phyloP scores from a whole-genome alignment of 2,888 invertebrate genomes.

The Cosmia trapezina region DNA sequence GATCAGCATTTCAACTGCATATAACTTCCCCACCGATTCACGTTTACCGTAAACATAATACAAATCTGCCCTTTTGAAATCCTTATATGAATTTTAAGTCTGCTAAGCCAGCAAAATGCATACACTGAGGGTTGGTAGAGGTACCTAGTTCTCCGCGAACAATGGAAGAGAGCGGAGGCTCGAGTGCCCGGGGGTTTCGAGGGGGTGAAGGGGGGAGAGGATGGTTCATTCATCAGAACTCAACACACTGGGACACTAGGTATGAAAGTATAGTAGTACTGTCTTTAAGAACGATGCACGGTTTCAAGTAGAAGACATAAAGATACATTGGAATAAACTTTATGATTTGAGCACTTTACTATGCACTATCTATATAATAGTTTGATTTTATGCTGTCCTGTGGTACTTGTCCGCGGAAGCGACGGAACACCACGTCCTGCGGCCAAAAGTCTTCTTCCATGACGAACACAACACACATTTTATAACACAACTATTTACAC shows the following conservation, averaged over 20 bases:
- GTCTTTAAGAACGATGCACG: neutral
- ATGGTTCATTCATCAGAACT: conserved; percentile 57
- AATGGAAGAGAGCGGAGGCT: conserved; percentile 77
- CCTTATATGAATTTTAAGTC: conserved; percentile 69
- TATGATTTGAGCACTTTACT: too few relatives aligned
- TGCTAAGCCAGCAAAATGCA: conserved; percentile 59
- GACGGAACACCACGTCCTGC: too few relatives aligned
- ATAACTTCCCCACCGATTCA: conserved; percentile 10
- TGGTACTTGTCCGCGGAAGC: too few relatives aligned
- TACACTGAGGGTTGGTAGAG: conserved; percentile 59
- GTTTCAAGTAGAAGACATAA: neutral
- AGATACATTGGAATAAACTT: neutral
- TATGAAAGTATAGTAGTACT: conserved; percentile 31
- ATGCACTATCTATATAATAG: too few relatives aligned
- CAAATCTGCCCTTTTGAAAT: conserved; percentile 57
- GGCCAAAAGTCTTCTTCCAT: too few relatives aligned
- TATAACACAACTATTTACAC: too few relatives aligned
- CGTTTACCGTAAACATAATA: conserved; percentile 32
- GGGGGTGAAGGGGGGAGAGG: conserved; percentile 54
- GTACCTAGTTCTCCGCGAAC: conserved; percentile 72
- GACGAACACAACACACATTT: too few relatives aligned
- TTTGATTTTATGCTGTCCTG: too few relatives aligned
- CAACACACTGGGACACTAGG: conserved; percentile 17
- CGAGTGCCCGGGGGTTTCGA: conserved; percentile 63
- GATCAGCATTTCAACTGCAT: neutral